Conservation (phyloP, 2,113 vertebrate species). For the Trematocara stigmaticum region DNA sequence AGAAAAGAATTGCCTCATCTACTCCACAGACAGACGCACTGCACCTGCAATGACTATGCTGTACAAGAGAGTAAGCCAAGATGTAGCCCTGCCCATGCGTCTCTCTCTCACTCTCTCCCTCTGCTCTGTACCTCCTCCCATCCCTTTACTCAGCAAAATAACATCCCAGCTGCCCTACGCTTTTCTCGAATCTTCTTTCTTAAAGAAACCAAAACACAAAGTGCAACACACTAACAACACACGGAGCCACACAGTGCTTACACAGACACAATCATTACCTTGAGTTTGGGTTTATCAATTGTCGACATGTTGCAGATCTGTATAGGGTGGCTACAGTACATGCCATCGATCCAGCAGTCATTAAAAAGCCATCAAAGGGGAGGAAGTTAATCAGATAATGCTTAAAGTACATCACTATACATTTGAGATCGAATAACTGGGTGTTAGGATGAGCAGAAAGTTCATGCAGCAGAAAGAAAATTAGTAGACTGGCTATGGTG, state of each 20-base stretch:
- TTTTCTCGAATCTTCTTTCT: neutral
- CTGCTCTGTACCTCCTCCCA: neutral
- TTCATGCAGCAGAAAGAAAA: neutral
- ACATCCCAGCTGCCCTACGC: neutral
- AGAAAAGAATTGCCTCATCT: neutral
- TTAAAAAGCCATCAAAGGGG: neutral
- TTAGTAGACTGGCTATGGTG: neutral
- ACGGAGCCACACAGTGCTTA: conserved; percentile 49
- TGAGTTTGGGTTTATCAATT: conserved; percentile 86
- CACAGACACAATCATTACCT: conserved; percentile 74
- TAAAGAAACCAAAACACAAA: neutral
- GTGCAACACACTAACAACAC: neutral
- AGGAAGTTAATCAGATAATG: neutral
- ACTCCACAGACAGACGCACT: conserved; percentile 63
- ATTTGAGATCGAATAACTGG: neutral
- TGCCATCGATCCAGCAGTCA: conserved; percentile 5
- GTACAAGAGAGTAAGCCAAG: conserved; percentile 45
- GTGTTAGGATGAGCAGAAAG: neutral
- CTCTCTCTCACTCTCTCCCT: conserved; percentile 24
- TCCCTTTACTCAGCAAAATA: conserved; percentile 51
- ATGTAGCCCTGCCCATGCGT: conserved; percentile 59
- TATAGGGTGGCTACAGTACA: conserved; percentile 9
- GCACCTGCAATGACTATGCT: conserved; percentile 65
- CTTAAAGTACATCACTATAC: neutral
- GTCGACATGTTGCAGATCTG: conserved; percentile 79